These are phyloP conservation scores for Drosophila diplacantha DNA, from an alignment of 2,888 invertebrate genomes.

Conservation along the genomic window DNA sequence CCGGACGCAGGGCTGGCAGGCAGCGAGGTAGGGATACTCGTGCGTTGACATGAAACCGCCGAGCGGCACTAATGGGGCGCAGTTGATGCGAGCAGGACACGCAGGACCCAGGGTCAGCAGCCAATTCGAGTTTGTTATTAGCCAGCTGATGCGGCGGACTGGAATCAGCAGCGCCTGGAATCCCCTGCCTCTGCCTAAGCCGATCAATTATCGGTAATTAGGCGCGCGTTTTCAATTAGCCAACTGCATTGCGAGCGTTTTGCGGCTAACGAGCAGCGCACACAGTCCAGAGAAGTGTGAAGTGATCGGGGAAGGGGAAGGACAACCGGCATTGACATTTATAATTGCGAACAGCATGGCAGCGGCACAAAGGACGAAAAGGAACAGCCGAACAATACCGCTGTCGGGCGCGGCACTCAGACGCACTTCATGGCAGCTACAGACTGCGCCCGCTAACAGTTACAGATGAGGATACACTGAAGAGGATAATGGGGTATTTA, in stretches of 20 bases:
- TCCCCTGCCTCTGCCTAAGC: slow-evolving; percentile 28
- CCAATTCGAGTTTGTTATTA: slow-evolving; percentile 27
- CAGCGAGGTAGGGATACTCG: slow-evolving; percentile 9
- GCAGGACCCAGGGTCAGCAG: slow-evolving; percentile 25
- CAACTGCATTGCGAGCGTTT: slow-evolving; percentile 41
- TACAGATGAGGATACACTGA: slow-evolving; percentile 6
- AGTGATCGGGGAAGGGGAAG: slow-evolving; percentile 19
- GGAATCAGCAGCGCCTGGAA: background rate
- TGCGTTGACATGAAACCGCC: slow-evolving; percentile 20
- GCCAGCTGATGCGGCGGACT: slow-evolving; percentile 32
- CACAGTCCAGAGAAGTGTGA: slow-evolving; percentile 35
- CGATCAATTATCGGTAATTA: slow-evolving; percentile 59
- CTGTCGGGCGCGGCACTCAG: slow-evolving; percentile 36
- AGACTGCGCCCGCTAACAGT: slow-evolving; percentile 19
- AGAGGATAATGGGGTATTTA: background rate
- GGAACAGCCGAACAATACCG: slow-evolving; percentile 25
- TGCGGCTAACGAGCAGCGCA: slow-evolving; percentile 39
- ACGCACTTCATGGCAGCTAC: slow-evolving; percentile 38
- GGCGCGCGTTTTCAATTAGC: slow-evolving; percentile 47
- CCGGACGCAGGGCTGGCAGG: slow-evolving; percentile 7
- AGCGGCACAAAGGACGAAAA: slow-evolving; percentile 34
- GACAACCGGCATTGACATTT: slow-evolving; percentile 44
- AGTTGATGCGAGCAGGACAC: slow-evolving; percentile 34
- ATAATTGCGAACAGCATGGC: slow-evolving; percentile 36
- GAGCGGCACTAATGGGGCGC: slow-evolving; percentile 60